Evolutionary conservation across 2,888 invertebrate species (phyloP).

Genomic region (Coecobrya sp.): DNA sequence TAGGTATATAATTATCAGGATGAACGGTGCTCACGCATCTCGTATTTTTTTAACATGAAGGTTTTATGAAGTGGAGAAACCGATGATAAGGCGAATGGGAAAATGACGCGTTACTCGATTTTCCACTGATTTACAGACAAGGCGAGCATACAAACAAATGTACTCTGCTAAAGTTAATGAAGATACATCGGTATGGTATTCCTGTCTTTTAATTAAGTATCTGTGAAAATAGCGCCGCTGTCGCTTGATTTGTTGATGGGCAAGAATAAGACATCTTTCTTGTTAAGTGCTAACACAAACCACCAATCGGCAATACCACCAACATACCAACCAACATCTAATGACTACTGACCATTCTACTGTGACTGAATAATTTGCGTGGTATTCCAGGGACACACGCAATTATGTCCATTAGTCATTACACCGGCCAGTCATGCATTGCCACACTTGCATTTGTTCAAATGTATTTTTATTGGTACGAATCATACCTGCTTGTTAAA

Average conservation of each 20-base stretch:
- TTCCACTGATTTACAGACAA: slow-evolving; percentile 3
- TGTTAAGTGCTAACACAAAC: neutral
- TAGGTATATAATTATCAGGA: slow-evolving; percentile 47
- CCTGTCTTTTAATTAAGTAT: slow-evolving; percentile 53
- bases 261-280: neutral
- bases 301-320: neutral
- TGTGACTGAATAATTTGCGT: neutral
- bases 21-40: slow-evolving; percentile 61
- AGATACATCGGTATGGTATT: slow-evolving; percentile 30
- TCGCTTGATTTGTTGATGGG: slow-evolving; percentile 6
- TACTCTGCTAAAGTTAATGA: neutral
- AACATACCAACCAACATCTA: neutral
- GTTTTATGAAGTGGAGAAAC: slow-evolving; percentile 65
- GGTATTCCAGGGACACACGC: neutral
- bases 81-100: slow-evolving; percentile 18
- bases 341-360: neutral
- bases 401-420: neutral
- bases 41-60: slow-evolving; percentile 29
- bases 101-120: slow-evolving; percentile 23
- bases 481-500: neutral
- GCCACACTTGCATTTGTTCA: neutral
- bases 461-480: neutral
- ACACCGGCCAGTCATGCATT: too few relatives aligned
- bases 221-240: neutral
- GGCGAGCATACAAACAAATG: slow-evolving; percentile 1